phyloP scores from a whole-genome alignment of 2,888 invertebrate species.

The Cataglyphis altisquamis region DNA sequence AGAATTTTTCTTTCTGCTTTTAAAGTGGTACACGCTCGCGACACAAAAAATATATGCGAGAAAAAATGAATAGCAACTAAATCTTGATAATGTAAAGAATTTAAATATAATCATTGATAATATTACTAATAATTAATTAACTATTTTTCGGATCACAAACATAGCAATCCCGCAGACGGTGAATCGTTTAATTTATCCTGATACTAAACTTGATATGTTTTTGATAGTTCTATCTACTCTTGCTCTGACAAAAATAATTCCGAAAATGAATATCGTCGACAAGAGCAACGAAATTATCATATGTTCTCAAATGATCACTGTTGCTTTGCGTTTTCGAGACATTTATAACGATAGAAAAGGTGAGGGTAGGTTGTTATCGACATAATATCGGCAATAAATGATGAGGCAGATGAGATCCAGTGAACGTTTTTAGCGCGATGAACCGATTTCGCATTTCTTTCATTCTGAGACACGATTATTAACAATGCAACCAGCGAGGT shows the following conservation, averaged over 20 bases:
- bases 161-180: neutral
- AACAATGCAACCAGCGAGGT: conserved; percentile 2
- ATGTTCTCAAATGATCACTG: conserved; percentile 4
- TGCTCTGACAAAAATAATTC: conserved; percentile 41
- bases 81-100: neutral
- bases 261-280: conserved; percentile 25
- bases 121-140: neutral
- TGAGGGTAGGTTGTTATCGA: no score
- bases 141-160: neutral
- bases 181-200: neutral
- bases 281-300: conserved; percentile 30
- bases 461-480: neutral
- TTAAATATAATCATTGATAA: conserved; percentile 13
- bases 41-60: neutral
- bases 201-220: conserved; percentile 3
- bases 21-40: neutral
- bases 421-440: neutral
- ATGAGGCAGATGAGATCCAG: conserved; percentile 15
- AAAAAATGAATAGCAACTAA: conserved; percentile 5
- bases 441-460: neutral
- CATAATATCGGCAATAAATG: neutral
- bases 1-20: neutral
- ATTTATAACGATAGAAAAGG: neutral
- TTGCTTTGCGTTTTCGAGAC: neutral
- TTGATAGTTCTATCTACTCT: conserved; percentile 12